These are phyloP conservation scores for Pteruthius melanotis DNA, from an alignment of 2,113 vertebrate genomes.

Conservation along the genomic window DNA sequence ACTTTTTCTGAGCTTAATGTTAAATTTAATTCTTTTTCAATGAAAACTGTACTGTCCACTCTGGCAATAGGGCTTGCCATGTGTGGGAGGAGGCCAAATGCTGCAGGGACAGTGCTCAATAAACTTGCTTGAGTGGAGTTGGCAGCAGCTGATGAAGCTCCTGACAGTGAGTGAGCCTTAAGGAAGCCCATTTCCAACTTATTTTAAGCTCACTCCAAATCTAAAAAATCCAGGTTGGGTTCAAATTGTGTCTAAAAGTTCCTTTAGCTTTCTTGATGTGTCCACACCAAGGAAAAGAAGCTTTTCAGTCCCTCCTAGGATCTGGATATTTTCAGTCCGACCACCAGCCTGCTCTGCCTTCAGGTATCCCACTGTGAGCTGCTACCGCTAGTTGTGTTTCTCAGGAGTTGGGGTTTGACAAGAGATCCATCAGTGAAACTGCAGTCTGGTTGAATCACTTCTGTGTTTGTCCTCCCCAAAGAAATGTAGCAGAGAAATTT, in stretches of 20 bases:
- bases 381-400: not conserved
- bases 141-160: not conserved
- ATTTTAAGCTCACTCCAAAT: not conserved
- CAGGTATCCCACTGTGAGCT: not conserved
- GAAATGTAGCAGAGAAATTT: not conserved
- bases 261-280: not conserved
- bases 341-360: not conserved
- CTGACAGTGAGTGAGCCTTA: not conserved
- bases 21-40: not conserved
- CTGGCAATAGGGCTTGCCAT: rapidly evolving
- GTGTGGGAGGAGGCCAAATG: not conserved
- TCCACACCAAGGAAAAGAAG: not conserved
- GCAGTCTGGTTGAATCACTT: not conserved
- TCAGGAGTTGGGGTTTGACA: not conserved
- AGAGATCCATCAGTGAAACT: not conserved
- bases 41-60: not conserved
- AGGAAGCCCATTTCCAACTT: not conserved
- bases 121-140: rapidly evolving
- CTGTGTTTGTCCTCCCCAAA: not conserved
- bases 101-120: not conserved
- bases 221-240: not conserved
- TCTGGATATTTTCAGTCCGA: not conserved
- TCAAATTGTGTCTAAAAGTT: not conserved
- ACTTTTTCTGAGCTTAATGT: not conserved
- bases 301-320: not conserved